Evolutionary conservation across 2,797 vertebrate genomes (phyloP).

Genomic region (Todus mexicanus): DNA sequence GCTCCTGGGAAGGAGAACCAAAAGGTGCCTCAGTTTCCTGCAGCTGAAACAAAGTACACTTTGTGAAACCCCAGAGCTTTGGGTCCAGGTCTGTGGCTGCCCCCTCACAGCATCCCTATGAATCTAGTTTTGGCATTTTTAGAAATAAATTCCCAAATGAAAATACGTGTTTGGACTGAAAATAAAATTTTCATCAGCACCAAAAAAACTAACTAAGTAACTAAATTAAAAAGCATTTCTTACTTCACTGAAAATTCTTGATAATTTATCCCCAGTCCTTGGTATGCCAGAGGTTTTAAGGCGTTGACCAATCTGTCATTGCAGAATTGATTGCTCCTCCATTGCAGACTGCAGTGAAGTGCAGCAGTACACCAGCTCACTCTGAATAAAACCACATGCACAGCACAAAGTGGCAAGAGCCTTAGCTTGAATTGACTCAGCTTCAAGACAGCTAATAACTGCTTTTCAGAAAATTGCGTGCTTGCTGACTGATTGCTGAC

Average conservation of each 20-base stretch:
- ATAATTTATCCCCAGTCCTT: background rate
- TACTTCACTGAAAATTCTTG: background rate
- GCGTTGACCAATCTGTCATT: background rate
- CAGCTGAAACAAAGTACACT: background rate
- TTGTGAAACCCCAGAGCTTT: background rate
- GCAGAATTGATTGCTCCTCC: background rate
- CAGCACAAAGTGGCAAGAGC: background rate
- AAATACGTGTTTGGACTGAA: background rate
- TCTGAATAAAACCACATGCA: background rate
- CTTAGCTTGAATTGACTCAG: conserved; percentile 17
- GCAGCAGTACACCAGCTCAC: background rate
- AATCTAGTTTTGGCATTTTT: background rate
- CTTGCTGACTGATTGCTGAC: background rate
- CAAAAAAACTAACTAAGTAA: background rate
- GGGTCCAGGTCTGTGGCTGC: background rate
- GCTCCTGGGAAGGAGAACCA: background rate
- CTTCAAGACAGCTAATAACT: background rate
- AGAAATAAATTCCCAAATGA: background rate
- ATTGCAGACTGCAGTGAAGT: background rate
- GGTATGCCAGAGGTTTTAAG: background rate
- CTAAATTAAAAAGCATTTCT: too few relatives aligned
- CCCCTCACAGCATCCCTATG: background rate
- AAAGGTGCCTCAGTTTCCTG: background rate
- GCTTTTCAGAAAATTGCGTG: background rate
- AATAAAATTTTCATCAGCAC: background rate